A percentile compares a stretch with the other conserved stretches of the same genome.
Conservation (phyloP, 2,888 invertebrate species). For the Metellina segmentata region DNA sequence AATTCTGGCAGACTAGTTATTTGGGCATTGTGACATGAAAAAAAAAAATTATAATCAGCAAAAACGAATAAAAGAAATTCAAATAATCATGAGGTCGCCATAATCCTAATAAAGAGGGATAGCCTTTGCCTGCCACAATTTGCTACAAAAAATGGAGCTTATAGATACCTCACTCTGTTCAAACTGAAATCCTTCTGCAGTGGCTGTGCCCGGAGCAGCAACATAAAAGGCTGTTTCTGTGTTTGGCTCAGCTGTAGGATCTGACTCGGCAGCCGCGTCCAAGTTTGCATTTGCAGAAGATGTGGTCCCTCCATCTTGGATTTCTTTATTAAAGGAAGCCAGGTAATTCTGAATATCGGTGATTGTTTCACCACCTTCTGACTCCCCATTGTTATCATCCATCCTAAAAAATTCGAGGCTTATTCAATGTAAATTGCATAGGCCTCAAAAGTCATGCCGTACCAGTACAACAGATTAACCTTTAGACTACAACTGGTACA, state of each 20-base stretch:
- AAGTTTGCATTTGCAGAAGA: conserved; percentile 32
- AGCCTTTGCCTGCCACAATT: too few relatives aligned
- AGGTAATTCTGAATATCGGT: conserved; percentile 90
- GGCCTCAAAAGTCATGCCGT: too few relatives aligned
- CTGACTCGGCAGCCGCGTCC: conserved; percentile 38
- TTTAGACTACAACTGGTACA: too few relatives aligned
- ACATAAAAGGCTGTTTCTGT: conserved; percentile 68
- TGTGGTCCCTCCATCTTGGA: conserved; percentile 81
- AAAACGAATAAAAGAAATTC: too few relatives aligned
- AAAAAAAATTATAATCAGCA: too few relatives aligned
- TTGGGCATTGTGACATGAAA: too few relatives aligned
- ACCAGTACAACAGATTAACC: too few relatives aligned
- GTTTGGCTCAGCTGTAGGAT: conserved; percentile 35
- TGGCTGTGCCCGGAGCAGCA: conserved; percentile 51
- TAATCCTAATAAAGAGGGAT: too few relatives aligned
- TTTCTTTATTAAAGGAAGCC: conserved; percentile 91
- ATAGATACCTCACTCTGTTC: conserved; percentile 65
- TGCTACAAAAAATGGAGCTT: too few relatives aligned
- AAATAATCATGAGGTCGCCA: too few relatives aligned
- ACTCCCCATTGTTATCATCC: conserved; percentile 66
- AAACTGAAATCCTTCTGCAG: conserved; percentile 68
- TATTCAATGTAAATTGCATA: not conserved
- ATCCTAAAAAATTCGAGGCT: conserved; percentile 14
- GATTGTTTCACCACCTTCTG: conserved; percentile 83
- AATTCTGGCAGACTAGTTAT: too few relatives aligned